phyloP scores from a whole-genome alignment of 2,888 invertebrate genomes.

The Cyclophora punctaria region DNA sequence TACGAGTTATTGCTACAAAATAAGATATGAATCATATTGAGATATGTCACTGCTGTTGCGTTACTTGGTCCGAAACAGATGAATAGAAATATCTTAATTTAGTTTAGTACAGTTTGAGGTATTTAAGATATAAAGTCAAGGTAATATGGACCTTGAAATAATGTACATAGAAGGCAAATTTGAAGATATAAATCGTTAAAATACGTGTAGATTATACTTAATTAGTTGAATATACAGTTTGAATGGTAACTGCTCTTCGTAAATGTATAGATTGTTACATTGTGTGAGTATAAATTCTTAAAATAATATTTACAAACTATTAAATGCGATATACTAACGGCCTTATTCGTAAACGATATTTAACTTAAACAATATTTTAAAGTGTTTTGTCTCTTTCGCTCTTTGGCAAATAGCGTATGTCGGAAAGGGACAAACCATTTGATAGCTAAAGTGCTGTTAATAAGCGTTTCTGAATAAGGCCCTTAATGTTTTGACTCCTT shows the following conservation, averaged over 20 bases:
- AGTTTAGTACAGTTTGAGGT: too few species aligned
- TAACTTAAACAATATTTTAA: too few species aligned
- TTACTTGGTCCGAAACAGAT: constrained; percentile 55
- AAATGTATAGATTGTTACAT: constrained; percentile 6
- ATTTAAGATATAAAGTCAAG: background rate
- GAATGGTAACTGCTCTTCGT: constrained; percentile 5
- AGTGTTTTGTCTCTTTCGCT: too few species aligned
- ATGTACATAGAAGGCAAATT: constrained; percentile 12
- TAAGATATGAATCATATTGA: constrained; percentile 58
- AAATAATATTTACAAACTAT: constrained; percentile 32
- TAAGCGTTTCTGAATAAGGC: too few species aligned
- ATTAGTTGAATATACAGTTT: too few species aligned
- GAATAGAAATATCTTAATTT: background rate
- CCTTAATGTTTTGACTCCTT: too few species aligned
- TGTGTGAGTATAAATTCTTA: constrained; percentile 19
- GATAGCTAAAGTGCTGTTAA: too few species aligned
- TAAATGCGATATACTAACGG: constrained; percentile 31
- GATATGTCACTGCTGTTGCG: constrained; percentile 60
- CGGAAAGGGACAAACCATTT: too few species aligned
- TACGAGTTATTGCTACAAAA: constrained; percentile 51
- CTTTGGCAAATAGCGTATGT: too few species aligned
- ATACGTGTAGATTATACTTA: too few species aligned
- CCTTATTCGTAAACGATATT: too few species aligned
- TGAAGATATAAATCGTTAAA: background rate
- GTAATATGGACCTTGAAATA: constrained; percentile 17